Evolutionary conservation across 2,888 invertebrate genomes (phyloP), one percentile per base, ranked within the genome.

Genomic region (Amblyjoppa fuscipennis): DNA sequence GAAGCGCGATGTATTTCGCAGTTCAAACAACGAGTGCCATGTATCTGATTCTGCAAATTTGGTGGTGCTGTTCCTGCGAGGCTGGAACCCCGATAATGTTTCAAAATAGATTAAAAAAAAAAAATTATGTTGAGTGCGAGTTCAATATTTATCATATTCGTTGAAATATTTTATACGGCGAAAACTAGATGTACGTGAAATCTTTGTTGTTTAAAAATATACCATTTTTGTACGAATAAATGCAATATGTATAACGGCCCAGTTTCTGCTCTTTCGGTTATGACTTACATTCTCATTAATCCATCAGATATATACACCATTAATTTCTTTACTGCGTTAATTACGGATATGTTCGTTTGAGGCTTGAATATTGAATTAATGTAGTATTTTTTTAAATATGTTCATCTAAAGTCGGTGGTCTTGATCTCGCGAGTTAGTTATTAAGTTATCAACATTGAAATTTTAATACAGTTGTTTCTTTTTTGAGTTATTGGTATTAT

Each of bases 191-290:
- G 13, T 61, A 79, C 13, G 16, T 34, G n/a, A 0, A 61, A 69
- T 59, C 56, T 70, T 61, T 64, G 70, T 70, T 64, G 59, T 34
- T 51, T 61, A 31, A 61, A 25, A 20, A 49, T 70, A 51, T 28
- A 56, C 1, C 0, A 49, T 49, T 79, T 71, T 70, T 71, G 49
- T 79, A 79, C 34, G 38, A 64, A 71, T 79, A 71, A 79, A 79
- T 71, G 9, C n/a, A 7, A 45, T 64, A 49, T 16, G n/a, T 49
- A 9, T 25, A 70, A 76, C 13, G 34, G 38, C 9, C 1, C 1
- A 49, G 20, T 34, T 49, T 61, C 3, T 16, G 34, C 34, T 20
- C 20, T 49, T 28, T 20, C 31, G 38, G 11, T 20, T 34, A 6
- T 3, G 9, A 25, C 20, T 20, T 41, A 20, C 2, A 20, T 38